A percentile compares a stretch with the other conserved stretches of the same genome.
Evolutionary conservation across 2,888 invertebrate genomes (phyloP).

Genomic region (Aleiodes testaceus): DNA sequence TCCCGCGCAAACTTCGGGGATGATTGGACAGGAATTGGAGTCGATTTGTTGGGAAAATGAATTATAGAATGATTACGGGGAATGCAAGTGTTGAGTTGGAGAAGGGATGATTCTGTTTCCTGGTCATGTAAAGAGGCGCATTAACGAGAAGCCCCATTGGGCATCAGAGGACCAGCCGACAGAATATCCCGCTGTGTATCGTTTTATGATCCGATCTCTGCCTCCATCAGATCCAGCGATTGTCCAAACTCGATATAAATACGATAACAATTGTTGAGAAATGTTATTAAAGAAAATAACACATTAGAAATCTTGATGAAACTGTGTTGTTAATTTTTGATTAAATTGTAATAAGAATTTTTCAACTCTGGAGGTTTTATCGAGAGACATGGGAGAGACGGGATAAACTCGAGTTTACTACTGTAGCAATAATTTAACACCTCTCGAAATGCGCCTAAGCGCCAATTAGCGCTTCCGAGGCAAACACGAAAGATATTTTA

Average conservation of each 20-base stretch:
- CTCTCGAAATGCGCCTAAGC: constrained; percentile 50
- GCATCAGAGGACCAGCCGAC: constrained; percentile 64
- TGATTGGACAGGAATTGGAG: constrained; percentile 31
- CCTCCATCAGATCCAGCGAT: constrained; percentile 53
- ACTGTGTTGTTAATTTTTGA: background rate
- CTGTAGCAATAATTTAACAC: constrained; percentile 58
- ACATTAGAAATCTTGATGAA: constrained; percentile 15
- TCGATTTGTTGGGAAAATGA: constrained; percentile 22
- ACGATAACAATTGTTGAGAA: constrained; percentile 13
- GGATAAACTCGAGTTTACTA: constrained; percentile 15
- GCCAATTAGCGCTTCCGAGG: constrained; percentile 52
- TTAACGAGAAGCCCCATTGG: constrained; percentile 63
- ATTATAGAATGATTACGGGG: constrained; percentile 44
- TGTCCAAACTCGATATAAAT: constrained; percentile 24
- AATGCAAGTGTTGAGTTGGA: constrained; percentile 48
- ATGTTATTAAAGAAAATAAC: background rate
- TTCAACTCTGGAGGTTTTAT: constrained; percentile 14
- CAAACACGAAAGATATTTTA: constrained; percentile 35
- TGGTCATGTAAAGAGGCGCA: constrained; percentile 52
- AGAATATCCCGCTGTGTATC: constrained; percentile 65
- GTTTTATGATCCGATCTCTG: constrained; percentile 59
- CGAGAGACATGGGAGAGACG: constrained; percentile 1
- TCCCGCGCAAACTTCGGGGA: background rate
- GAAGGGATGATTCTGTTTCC: constrained; percentile 59
- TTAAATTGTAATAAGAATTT: background rate